Conservation (phyloP, 2,888 invertebrate genomes). For the Electrophaes corylata region DNA sequence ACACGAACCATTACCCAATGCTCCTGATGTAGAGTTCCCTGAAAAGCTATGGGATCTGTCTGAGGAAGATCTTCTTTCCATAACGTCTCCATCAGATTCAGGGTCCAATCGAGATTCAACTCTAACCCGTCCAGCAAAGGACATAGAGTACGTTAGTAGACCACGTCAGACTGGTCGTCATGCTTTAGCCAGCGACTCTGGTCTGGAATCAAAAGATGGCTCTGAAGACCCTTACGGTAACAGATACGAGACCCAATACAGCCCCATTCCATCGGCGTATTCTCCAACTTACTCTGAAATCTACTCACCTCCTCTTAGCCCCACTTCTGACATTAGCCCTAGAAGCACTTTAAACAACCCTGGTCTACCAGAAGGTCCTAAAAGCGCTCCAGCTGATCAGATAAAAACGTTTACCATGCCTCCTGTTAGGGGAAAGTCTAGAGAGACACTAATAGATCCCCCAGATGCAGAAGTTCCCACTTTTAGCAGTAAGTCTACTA, state of each 20-base stretch:
- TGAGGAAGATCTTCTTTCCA: conserved; percentile 85
- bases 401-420: conserved; percentile 77
- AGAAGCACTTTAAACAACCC: conserved; percentile 69
- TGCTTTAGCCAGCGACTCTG: conserved; percentile 79
- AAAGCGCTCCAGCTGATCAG: conserved; percentile 70
- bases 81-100: conserved; percentile 83
- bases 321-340: conserved; percentile 73
- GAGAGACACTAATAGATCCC: conserved; percentile 76
- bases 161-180: conserved; percentile 85
- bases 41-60: conserved; percentile 92
- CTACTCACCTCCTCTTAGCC: conserved; percentile 78
- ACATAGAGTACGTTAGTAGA: conserved; percentile 84
- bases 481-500: conserved; percentile 75
- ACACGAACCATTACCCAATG: conserved; percentile 90
- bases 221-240: conserved; percentile 75
- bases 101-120: conserved; percentile 84
- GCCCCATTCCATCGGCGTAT: conserved; percentile 75
- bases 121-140: conserved; percentile 84
- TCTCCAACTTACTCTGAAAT: conserved; percentile 81
- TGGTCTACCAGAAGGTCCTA: conserved; percentile 71
- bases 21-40: conserved; percentile 91
- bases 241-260: conserved; percentile 70
- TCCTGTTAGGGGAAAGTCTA: conserved; percentile 70
- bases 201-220: conserved; percentile 70
- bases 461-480: conserved; percentile 66